phyloP scores from a whole-genome alignment of 2,888 invertebrate genomes.

The Ecliptopera silaceata region DNA sequence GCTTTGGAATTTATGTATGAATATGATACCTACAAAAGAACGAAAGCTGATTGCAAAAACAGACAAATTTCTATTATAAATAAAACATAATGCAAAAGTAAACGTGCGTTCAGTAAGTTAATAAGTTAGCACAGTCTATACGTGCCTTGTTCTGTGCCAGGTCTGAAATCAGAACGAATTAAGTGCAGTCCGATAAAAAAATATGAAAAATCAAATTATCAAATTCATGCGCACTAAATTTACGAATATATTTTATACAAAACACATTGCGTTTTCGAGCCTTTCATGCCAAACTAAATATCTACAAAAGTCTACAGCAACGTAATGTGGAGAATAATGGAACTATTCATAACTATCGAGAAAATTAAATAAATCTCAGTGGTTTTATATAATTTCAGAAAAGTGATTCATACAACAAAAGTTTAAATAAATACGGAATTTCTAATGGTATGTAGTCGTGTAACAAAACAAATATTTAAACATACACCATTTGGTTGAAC shows the following conservation, averaged over 20 bases:
- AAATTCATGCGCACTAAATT: too few relatives aligned
- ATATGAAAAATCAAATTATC: too few relatives aligned
- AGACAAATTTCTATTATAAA: conserved; percentile 51
- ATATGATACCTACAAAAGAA: conserved; percentile 86
- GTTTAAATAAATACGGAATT: conserved; percentile 9
- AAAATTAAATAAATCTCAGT: conserved; percentile 16
- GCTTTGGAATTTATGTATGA: conserved; percentile 79
- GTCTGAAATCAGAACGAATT: conserved; percentile 12
- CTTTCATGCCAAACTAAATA: background rate
- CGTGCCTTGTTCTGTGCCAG: conserved; percentile 30
- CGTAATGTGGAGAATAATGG: background rate
- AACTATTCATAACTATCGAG: background rate
- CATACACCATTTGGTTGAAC: conserved; percentile 27
- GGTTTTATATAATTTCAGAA: conserved; percentile 13
- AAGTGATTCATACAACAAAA: conserved; percentile 28
- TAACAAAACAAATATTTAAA: conserved; percentile 35
- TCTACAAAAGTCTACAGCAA: conserved; percentile 18
- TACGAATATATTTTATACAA: too few relatives aligned
- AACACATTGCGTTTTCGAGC: background rate
- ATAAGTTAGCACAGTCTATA: conserved; percentile 48
- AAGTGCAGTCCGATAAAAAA: conserved; percentile 18
- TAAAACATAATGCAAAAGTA: conserved; percentile 35
- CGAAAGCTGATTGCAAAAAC: conserved; percentile 80
- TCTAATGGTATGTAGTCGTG: conserved; percentile 27
- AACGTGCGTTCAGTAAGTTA: conserved; percentile 32